These are phyloP conservation scores for Gobio gobio DNA, from an alignment of 2,113 vertebrate species.

Conservation along the genomic window DNA sequence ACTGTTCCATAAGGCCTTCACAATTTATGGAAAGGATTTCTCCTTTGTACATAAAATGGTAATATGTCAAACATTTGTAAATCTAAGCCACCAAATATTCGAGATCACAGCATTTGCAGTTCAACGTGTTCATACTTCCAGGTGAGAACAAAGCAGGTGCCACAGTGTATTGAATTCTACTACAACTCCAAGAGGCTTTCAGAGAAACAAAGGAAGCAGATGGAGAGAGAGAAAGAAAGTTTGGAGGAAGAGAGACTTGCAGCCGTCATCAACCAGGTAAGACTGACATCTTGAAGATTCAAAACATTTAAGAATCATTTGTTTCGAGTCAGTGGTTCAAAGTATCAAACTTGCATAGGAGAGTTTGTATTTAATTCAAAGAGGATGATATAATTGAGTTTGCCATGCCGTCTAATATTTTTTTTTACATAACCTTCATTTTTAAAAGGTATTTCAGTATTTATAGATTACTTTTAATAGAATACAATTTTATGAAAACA, in stretches of 20 bases:
- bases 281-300: neutral
- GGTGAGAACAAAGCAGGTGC: slow-evolving; percentile 73
- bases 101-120: neutral
- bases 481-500: too few species aligned
- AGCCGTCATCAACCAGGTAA: slow-evolving; percentile 47
- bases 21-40: slow-evolving; percentile 75
- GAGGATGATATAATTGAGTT: neutral
- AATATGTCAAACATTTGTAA: slow-evolving; percentile 19
- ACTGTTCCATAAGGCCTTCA: slow-evolving; percentile 69
- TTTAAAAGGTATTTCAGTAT: neutral
- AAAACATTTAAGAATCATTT: too few species aligned
- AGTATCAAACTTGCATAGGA: too few species aligned
- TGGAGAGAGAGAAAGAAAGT: slow-evolving; percentile 61
- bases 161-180: slow-evolving; percentile 81
- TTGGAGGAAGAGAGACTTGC: slow-evolving; percentile 58
- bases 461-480: neutral
- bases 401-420: neutral
- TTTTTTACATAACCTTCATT: neutral
- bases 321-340: too few species aligned
- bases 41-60: slow-evolving; percentile 76
- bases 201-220: slow-evolving; percentile 72
- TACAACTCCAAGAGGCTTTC: slow-evolving; percentile 74
- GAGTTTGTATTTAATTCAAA: neutral
- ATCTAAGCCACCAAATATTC: neutral
- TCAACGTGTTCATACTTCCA: slow-evolving; percentile 51